Percentiles rank a stretch among this genome's conserved stretches.
Evolutionary conservation across 2,888 invertebrate genomes (phyloP).

Genomic region (Ypsolopha sequella): DNA sequence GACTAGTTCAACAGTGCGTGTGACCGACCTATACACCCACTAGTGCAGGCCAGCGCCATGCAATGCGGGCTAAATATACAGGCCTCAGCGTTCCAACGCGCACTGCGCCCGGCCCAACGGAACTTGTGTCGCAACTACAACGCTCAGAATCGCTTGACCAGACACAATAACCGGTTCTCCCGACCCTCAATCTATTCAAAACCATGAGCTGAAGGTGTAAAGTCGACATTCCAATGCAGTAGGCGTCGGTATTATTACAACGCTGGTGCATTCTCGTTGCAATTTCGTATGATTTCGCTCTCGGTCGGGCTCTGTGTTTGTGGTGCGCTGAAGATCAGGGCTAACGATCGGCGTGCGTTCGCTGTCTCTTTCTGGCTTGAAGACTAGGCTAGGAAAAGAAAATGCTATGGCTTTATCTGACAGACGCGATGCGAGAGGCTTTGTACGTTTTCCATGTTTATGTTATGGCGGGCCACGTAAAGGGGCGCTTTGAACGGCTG

Average conservation of each 20-base stretch:
- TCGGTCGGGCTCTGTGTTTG: slow-evolving; percentile 71
- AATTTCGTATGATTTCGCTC: slow-evolving; percentile 52
- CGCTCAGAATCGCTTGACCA: slow-evolving; percentile 58
- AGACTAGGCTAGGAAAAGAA: slow-evolving; percentile 41
- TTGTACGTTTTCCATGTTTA: slow-evolving; percentile 70
- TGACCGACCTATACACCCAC: slow-evolving; percentile 68
- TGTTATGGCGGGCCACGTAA: slow-evolving; percentile 66
- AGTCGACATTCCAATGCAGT: slow-evolving; percentile 23
- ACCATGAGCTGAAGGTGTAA: slow-evolving; percentile 22
- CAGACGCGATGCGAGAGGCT: slow-evolving; percentile 64
- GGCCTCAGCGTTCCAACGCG: slow-evolving; percentile 38
- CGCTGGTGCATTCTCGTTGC: slow-evolving; percentile 69
- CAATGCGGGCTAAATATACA: slow-evolving; percentile 70
- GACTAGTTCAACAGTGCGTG: slow-evolving; percentile 71
- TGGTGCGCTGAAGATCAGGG: slow-evolving; percentile 71
- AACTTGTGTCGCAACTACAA: slow-evolving; percentile 58
- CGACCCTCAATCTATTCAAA: slow-evolving; percentile 22
- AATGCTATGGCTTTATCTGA: slow-evolving; percentile 68
- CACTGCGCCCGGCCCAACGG: slow-evolving; percentile 30
- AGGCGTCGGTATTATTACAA: slow-evolving; percentile 57
- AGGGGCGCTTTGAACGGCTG: slow-evolving; percentile 61
- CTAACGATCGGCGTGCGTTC: slow-evolving; percentile 62
- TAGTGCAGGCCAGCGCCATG: slow-evolving; percentile 40
- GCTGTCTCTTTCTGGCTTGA: slow-evolving; percentile 44
- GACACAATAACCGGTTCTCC: slow-evolving; percentile 54